These are phyloP conservation scores for Promerops cafer DNA, from an alignment of 2,113 vertebrate species.

Conservation along the genomic window DNA sequence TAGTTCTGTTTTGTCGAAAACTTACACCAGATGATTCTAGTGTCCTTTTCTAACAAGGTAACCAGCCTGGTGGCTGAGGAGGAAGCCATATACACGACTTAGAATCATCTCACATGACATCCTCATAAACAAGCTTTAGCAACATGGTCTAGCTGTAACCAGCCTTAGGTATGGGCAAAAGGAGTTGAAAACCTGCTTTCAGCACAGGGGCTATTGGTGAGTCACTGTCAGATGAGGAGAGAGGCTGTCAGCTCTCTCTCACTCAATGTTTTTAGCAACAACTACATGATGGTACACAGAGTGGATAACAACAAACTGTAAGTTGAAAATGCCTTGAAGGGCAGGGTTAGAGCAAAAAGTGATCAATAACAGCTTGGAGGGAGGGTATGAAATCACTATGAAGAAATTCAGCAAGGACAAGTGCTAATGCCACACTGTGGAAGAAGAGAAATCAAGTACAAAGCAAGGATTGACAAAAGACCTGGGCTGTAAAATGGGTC, in stretches of 20 bases:
- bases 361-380: background rate
- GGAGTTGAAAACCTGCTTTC: background rate
- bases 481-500: background rate
- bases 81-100: background rate
- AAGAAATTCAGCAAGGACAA: background rate
- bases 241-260: background rate
- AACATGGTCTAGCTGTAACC: background rate
- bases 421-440: background rate
- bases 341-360: background rate
- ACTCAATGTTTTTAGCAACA: background rate
- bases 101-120: background rate
- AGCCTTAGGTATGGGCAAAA: background rate
- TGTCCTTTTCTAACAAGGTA: background rate
- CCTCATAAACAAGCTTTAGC: background rate
- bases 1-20: background rate
- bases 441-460: background rate
- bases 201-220: background rate
- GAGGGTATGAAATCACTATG: background rate
- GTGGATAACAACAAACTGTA: background rate
- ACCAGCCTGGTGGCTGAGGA: background rate
- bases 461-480: background rate
- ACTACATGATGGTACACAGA: background rate
- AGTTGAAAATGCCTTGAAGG: background rate
- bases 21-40: background rate
- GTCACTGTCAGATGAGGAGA: background rate